Percentiles rank a stretch among this genome's conserved stretches.
Evolutionary conservation across 2,888 invertebrate genomes (phyloP).

Genomic region (Schizaphis graminum): DNA sequence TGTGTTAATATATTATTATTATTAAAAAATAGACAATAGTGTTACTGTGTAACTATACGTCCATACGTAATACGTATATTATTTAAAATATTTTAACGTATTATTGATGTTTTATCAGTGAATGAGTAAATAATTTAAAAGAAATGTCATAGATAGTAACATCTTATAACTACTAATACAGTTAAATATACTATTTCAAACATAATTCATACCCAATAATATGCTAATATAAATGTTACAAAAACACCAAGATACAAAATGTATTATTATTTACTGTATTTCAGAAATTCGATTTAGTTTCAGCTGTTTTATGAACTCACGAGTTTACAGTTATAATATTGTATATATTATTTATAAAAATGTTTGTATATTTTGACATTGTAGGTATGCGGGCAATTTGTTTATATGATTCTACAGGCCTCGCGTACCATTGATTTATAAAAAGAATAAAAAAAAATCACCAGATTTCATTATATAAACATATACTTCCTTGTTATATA

Average conservation of each 20-base stretch:
- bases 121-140: neutral
- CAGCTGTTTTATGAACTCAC: conserved; percentile 53
- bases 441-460: conserved; percentile 42
- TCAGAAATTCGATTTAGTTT: conserved; percentile 7
- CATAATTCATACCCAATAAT: neutral
- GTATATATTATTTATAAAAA: conserved; percentile 57
- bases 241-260: neutral
- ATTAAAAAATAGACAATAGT: no score
- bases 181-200: neutral
- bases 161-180: neutral
- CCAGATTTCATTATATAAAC: conserved; percentile 62
- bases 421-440: conserved; percentile 50
- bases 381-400: conserved; percentile 57
- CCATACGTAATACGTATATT: no score
- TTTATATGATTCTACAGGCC: conserved; percentile 50
- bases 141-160: neutral
- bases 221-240: neutral
- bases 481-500: conserved; percentile 59
- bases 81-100: neutral
- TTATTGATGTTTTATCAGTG: neutral
- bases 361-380: conserved; percentile 61
- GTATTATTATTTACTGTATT: conserved; percentile 4
- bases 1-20: no score
- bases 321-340: conserved; percentile 11
- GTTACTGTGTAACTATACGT: no score